Evolutionary conservation across 2,797 vertebrate species (phyloP).

Genomic region (Microctenopoma steveboyesi): DNA sequence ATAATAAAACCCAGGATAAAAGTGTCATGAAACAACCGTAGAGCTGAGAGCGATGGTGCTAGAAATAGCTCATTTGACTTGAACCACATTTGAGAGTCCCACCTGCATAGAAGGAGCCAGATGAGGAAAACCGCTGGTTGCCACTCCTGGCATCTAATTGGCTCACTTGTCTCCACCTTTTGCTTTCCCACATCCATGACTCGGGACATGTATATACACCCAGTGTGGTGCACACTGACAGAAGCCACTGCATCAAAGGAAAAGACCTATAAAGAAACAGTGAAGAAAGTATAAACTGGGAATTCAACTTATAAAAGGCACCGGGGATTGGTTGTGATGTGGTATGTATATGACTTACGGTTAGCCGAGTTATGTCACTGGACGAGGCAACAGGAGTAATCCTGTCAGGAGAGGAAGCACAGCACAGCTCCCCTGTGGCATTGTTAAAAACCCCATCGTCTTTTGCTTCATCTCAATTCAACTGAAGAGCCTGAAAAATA

Average conservation of each 20-base stretch:
- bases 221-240: slow-evolving; percentile 65
- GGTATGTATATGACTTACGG: slow-evolving; percentile 39
- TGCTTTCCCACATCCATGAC: slow-evolving; percentile 52
- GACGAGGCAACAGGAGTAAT: slow-evolving; percentile 48
- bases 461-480: slow-evolving; percentile 57
- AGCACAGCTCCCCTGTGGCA: slow-evolving; percentile 60
- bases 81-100: slow-evolving; percentile 37
- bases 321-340: slow-evolving; percentile 5
- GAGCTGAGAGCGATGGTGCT: background rate
- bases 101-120: slow-evolving; percentile 77
- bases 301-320: slow-evolving; percentile 10
- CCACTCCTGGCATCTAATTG: slow-evolving; percentile 63
- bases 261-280: slow-evolving; percentile 17
- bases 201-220: slow-evolving; percentile 73
- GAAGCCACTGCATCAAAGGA: slow-evolving; percentile 59
- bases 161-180: slow-evolving; percentile 43
- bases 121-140: slow-evolving; percentile 63
- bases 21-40: slow-evolving; percentile 19
- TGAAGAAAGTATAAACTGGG: background rate
- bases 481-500: slow-evolving; percentile 66
- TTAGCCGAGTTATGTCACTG: slow-evolving; percentile 48
- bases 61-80: slow-evolving; percentile 42
- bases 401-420: slow-evolving; percentile 47
- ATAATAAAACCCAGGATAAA: slow-evolving; percentile 2
- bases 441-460: slow-evolving; percentile 67